phyloP scores from a whole-genome alignment of 2,113 vertebrate species.

The Tragelaphus imberbis region DNA sequence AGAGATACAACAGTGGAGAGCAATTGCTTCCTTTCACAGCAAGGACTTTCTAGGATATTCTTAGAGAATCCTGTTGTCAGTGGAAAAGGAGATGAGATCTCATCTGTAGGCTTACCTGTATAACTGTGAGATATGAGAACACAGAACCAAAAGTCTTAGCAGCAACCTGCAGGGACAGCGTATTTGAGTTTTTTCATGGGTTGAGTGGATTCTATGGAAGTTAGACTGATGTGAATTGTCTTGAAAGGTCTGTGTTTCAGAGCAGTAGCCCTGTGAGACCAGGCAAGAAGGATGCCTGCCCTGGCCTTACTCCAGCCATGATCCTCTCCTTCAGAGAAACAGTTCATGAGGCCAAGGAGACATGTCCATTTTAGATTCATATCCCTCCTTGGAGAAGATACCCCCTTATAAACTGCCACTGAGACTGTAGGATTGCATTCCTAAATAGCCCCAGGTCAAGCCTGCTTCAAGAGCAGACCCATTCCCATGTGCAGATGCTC shows the following conservation, averaged over 20 bases:
- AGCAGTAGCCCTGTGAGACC: neutral
- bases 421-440: neutral
- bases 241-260: neutral
- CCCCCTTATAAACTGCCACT: neutral
- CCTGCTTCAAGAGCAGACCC: neutral
- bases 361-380: neutral
- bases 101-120: neutral
- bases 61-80: neutral
- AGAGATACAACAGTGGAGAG: neutral
- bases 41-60: neutral
- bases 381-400: neutral
- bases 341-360: neutral
- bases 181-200: neutral
- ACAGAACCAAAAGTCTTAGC: neutral
- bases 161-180: neutral
- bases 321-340: neutral
- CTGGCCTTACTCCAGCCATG: neutral
- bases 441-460: neutral
- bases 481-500: neutral
- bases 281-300: neutral
- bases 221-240: neutral
- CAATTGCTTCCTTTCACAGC: neutral
- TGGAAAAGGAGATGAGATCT: neutral
- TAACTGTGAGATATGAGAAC: neutral
- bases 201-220: neutral